Base-by-base conservation (phyloP, 30 jellyfish, hydroid and myxozoan genomes). In the Euphysa ruthae region DNA sequence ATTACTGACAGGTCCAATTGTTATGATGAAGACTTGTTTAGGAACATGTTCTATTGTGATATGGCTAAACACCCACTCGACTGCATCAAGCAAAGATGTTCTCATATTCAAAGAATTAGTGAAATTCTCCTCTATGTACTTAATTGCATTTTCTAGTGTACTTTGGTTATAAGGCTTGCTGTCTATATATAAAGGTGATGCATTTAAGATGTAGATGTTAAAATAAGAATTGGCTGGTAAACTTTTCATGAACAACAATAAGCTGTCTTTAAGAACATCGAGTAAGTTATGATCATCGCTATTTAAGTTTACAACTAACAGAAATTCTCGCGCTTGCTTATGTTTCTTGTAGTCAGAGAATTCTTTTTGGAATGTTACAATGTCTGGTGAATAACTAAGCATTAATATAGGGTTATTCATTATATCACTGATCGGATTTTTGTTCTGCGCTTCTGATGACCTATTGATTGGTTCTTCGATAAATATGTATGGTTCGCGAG, bases 381-480 rank as follows among this genome's bases (percentile, higher is more conserved):
- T 32, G 54, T 90, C 94, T 14, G 95, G 98, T 20, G 94, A 79
- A 30, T 82, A 81, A 44, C 98, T 90, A 69, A 90, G 66, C 95
- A 80, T 82, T 38, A 90, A 58, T 10, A 80, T 89, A 13, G 98
- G 94, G 56, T 90, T 80, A 71, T 58, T 76, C 94, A 75, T 90
- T 19, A 90, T 65, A 54, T 82, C 77, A 38, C 87, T 76, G 16
- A 82, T 81, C 26, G 98, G 95, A 63, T 90, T 80, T 55, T 65
- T 73, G 54, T 90, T 94, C 28, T 69, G 83, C 34, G 57, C 43
- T 49, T 61, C 88, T 66, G 69, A 52, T 35, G 80, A 68, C 63
- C 62, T 75, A 22, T 74, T 75, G 19, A 32, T 35, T 56, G 95
- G 94, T 22, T 79, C 94, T 61, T 90, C 98, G 52, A 90, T 82